A percentile compares a stretch with the other conserved stretches of the same genome.
Evolutionary conservation across 2,113 vertebrate species (phyloP).

Genomic region (Odocoileus virginianus): DNA sequence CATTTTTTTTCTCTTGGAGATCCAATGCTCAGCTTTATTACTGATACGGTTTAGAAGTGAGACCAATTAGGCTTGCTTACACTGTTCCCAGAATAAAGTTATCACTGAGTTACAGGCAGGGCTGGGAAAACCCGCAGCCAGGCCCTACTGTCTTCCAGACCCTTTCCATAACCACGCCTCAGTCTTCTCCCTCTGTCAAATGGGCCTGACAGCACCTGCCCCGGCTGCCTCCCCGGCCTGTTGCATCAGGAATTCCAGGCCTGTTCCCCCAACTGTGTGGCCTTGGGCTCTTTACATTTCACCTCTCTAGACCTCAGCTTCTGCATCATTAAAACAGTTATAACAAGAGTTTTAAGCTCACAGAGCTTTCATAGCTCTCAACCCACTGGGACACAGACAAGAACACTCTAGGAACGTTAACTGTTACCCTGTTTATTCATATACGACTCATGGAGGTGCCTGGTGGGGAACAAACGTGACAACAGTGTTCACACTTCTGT

Average conservation of each 20-base stretch:
- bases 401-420: accelerated
- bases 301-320: not conserved
- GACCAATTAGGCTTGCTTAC: not conserved
- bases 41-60: not conserved
- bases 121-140: not conserved
- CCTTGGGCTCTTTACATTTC: not conserved
- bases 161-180: not conserved
- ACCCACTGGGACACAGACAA: not conserved
- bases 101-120: not conserved
- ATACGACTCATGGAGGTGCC: accelerated
- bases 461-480: not conserved
- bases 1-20: not conserved
- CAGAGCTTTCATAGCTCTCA: not conserved
- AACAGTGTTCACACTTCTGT: not conserved
- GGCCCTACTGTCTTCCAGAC: not conserved
- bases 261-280: accelerated
- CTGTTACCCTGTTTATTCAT: accelerated
- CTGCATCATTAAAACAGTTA: not conserved
- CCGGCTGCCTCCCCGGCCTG: not conserved
- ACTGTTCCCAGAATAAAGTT: not conserved
- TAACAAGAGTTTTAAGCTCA: not conserved
- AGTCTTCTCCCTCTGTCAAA: not conserved
- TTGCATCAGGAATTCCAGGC: no score
- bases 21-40: slow-evolving; percentile 11
- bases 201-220: not conserved